phyloP scores from a whole-genome alignment of 2,888 invertebrate genomes.

The Kuschelorhynchus macadamiae region DNA sequence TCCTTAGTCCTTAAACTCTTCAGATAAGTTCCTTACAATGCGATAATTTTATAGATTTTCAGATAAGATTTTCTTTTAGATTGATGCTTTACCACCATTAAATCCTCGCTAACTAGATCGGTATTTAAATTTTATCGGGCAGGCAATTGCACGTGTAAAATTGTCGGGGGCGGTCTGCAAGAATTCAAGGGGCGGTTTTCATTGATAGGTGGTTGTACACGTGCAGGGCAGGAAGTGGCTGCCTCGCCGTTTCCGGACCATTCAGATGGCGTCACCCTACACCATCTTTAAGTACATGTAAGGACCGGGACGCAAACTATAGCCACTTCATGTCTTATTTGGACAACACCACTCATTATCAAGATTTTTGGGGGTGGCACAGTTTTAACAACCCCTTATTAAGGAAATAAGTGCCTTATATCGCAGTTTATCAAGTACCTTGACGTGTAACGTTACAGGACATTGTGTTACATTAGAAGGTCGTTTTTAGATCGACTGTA shows the following conservation, averaged over 20 bases:
- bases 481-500: slow-evolving; percentile 9
- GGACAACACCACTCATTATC: slow-evolving; percentile 49
- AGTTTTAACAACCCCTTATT: slow-evolving; percentile 39
- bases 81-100: too few species aligned
- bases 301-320: slow-evolving; percentile 30
- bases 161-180: slow-evolving; percentile 17
- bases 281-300: slow-evolving; percentile 31
- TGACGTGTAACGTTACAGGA: slow-evolving; percentile 26
- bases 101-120: too few species aligned
- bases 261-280: slow-evolving; percentile 35
- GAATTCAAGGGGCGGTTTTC: slow-evolving; percentile 29
- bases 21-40: too few species aligned
- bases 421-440: slow-evolving; percentile 24
- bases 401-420: slow-evolving; percentile 17
- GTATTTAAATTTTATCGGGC: too few species aligned
- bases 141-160: background rate
- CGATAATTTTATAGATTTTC: too few species aligned
- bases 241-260: slow-evolving; percentile 39
- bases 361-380: slow-evolving; percentile 49
- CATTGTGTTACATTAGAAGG: slow-evolving; percentile 24
- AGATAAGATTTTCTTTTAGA: too few species aligned
- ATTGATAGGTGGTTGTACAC: slow-evolving; percentile 44
- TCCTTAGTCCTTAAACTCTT: too few species aligned
- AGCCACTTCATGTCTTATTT: slow-evolving; percentile 45
- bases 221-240: slow-evolving; percentile 48